Percentiles rank a stretch among this genome's conserved stretches.
phyloP scores from a whole-genome alignment of 2,113 vertebrate species.

The Coptodon bakossiorum region DNA sequence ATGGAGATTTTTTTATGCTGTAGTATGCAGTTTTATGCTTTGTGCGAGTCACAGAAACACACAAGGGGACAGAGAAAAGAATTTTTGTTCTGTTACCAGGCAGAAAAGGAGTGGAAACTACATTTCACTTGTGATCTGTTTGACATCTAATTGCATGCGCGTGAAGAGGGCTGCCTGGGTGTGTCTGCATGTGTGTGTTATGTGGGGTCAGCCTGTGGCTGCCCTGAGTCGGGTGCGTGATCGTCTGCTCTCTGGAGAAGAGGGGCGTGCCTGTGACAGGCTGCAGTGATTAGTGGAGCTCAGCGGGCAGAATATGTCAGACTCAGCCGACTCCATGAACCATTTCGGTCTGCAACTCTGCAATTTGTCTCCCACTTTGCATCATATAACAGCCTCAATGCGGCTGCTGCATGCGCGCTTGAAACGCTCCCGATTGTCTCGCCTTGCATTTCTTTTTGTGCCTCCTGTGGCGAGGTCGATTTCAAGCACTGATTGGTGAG shows the following conservation, averaged over 20 bases:
- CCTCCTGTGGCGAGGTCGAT: background rate
- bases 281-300: conserved; percentile 65
- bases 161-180: background rate
- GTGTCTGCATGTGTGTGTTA: background rate
- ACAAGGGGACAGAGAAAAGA: background rate
- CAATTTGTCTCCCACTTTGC: conserved; percentile 55
- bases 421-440: background rate
- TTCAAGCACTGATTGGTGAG: background rate
- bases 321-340: conserved; percentile 62
- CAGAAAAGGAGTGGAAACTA: background rate
- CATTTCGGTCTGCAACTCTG: conserved; percentile 55
- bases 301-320: conserved; percentile 60
- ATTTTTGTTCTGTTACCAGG: background rate
- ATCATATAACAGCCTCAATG: conserved; percentile 37
- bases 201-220: conserved; percentile 7
- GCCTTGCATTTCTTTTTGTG: background rate
- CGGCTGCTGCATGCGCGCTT: background rate
- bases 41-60: background rate
- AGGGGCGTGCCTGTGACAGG: conserved; percentile 56
- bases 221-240: conserved; percentile 28
- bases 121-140: background rate
- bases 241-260: conserved; percentile 29
- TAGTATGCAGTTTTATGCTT: conserved; percentile 21
- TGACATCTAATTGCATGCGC: background rate
- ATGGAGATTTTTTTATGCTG: conserved; percentile 35